Conservation (phyloP, 1,140 invertebrate species). For the Pygmarrhopalites habei region DNA sequence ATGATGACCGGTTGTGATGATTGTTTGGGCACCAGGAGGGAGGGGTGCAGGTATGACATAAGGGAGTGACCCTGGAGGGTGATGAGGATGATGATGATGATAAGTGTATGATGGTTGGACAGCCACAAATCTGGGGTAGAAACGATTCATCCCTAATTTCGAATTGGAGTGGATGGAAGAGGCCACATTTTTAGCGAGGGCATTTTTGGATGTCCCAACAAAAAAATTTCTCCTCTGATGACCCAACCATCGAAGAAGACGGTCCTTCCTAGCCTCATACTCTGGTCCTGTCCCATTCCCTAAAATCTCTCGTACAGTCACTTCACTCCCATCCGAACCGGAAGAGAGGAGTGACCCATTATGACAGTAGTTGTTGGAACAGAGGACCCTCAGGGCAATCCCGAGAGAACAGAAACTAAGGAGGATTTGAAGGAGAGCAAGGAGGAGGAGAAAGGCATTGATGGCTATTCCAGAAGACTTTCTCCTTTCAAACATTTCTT, state of each 20-base stretch:
- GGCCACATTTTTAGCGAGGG: no score
- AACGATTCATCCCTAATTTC: no score
- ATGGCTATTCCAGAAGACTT: constrained; percentile 30
- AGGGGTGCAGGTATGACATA: neutral
- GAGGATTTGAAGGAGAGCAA: constrained; percentile 31
- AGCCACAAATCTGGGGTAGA: constrained; percentile 1
- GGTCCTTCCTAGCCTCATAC: constrained; percentile 35
- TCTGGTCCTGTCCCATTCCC: constrained; percentile 16
- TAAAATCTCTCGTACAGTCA: constrained; percentile 21
- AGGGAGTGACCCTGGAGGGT: neutral
- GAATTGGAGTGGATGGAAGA: no score
- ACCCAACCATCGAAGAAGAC: constrained; percentile 34
- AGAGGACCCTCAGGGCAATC: constrained; percentile 31
- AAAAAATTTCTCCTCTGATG: constrained; percentile 24
- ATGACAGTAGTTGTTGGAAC: neutral
- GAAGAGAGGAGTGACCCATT: constrained; percentile 11
- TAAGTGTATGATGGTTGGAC: no score
- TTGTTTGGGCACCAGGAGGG: neutral
- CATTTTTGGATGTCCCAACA: no score
- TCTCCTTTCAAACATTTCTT: constrained; percentile 28
- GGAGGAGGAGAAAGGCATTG: constrained; percentile 35
- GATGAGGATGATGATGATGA: constrained; percentile 3
- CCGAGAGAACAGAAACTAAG: constrained; percentile 35
- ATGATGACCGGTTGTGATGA: no score
- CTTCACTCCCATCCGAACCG: constrained; percentile 23